Evolutionary conservation across 92 coral and sea anemone genomes (phyloP).

Genomic region (Blastomussa wellsi): DNA sequence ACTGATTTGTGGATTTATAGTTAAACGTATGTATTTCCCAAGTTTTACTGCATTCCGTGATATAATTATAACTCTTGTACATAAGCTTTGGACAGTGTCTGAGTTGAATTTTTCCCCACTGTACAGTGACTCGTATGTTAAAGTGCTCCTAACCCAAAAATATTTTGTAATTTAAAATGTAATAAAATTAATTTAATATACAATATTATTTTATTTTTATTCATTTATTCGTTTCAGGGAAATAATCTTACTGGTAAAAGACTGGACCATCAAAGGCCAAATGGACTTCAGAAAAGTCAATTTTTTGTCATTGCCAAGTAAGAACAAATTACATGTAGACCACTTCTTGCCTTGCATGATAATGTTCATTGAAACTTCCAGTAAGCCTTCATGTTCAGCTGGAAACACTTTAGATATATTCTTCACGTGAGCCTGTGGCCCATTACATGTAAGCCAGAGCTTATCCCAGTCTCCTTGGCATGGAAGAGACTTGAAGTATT

Average conservation of each 20-base stretch:
- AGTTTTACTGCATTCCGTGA: neutral
- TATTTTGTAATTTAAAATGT: neutral
- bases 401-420: no score
- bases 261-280: constrained; percentile 63
- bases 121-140: neutral
- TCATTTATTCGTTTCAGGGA: constrained; percentile 12
- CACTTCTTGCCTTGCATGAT: neutral
- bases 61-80: neutral
- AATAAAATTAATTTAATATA: neutral
- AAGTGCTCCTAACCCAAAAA: neutral
- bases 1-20: neutral
- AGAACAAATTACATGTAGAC: no score
- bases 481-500: no score
- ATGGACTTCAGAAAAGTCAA: constrained; percentile 89
- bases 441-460: no score
- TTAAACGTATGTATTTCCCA: neutral
- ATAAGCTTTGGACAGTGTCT: no score
- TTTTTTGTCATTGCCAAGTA: constrained; percentile 95
- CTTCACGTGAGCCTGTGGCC: no score
- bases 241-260: constrained; percentile 66
- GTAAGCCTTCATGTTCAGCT: no score
- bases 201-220: neutral
- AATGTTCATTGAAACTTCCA: no score
- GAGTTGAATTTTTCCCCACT: neutral
- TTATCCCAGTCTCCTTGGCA: no score